A percentile compares a stretch with the other conserved stretches of the same genome.
phyloP scores from a whole-genome alignment of 2,888 invertebrate genomes.

The Eudasyphora cyanicolor region DNA sequence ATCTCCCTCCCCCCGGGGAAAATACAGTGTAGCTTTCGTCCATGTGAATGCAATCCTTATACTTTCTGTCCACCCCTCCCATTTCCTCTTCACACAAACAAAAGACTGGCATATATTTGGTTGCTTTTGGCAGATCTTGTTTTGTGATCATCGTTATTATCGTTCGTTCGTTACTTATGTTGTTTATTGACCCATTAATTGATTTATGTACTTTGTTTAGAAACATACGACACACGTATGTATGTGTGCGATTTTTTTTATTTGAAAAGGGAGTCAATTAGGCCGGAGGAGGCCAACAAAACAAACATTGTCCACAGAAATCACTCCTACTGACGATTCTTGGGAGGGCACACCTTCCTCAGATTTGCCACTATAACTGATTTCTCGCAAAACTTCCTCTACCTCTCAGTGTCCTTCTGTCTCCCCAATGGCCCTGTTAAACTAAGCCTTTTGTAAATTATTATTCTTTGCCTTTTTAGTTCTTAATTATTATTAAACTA shows the following conservation, averaged over 20 bases:
- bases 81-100: constrained; percentile 22
- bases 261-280: constrained; percentile 21
- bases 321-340: constrained; percentile 50
- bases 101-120: constrained; percentile 54
- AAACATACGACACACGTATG: constrained; percentile 28
- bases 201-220: constrained; percentile 49
- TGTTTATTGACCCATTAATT: constrained; percentile 61
- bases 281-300: constrained; percentile 6
- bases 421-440: constrained; percentile 12
- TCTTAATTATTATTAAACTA: constrained; percentile 45
- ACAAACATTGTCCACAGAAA: constrained; percentile 47
- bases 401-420: too few relatives aligned
- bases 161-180: constrained; percentile 57
- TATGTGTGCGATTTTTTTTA: neutral
- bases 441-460: constrained; percentile 62
- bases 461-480: constrained; percentile 63
- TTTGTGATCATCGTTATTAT: constrained; percentile 62
- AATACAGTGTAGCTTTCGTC: neutral
- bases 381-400: constrained; percentile 28
- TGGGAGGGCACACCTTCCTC: neutral
- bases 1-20: constrained; percentile 1
- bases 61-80: neutral
- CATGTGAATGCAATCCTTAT: neutral
- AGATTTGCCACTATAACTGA: constrained; percentile 49
- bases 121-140: constrained; percentile 55